Base-by-base conservation (phyloP, 2,888 invertebrate species). In the Dorcus parallelipipedus region DNA sequence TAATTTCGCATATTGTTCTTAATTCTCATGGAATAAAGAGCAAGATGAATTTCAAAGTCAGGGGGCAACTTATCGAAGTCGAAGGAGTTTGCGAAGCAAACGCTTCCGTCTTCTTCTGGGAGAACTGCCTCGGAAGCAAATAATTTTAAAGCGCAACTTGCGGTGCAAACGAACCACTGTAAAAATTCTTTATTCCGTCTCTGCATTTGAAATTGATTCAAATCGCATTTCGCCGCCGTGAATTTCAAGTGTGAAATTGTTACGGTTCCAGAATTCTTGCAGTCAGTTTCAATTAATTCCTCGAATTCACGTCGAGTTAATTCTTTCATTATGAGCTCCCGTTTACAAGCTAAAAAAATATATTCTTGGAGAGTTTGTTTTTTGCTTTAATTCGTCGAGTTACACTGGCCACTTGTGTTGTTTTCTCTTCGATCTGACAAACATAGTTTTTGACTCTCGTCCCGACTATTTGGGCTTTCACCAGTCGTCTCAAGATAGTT, bases 1-100 rank as follows among this genome's bases (percentile, higher is more conserved):
- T 67, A 72, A 9, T 57, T 62, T 52, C 64, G 58, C 20, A 60
- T 61, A 7, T 61, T 53, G 61, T 78, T 79, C 38, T 77, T 75
- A 17, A 82, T 66, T 7, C 78, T 76, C 50, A 83, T 65, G 60
- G 78, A 77, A 59, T 80, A 83, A 26, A 83, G 70, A 48, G 77
- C 75, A 9, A 82, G 70, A 6, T 68, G 70, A n/a, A 83, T 71
- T 60, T 77, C 76, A 49, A 81, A 78, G 55, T 77, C 70, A 0
- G 76, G 65, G 1, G 59, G 61, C 5, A 78, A 60, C 14, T 75
- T 68, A 7, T 64, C 69, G 40, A 82, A 79, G 0, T 58, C 50
- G 10, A 75, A 63, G 26, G 61, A 38, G 3, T 69, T 72, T 1
- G 70, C 60, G 26, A 78, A 73, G 7, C 61, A 51, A 2, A 78